A percentile compares a stretch with the other conserved stretches of the same genome.
Evolutionary conservation across 2,888 invertebrate species (phyloP).

Genomic region (Antheraea assamensis): DNA sequence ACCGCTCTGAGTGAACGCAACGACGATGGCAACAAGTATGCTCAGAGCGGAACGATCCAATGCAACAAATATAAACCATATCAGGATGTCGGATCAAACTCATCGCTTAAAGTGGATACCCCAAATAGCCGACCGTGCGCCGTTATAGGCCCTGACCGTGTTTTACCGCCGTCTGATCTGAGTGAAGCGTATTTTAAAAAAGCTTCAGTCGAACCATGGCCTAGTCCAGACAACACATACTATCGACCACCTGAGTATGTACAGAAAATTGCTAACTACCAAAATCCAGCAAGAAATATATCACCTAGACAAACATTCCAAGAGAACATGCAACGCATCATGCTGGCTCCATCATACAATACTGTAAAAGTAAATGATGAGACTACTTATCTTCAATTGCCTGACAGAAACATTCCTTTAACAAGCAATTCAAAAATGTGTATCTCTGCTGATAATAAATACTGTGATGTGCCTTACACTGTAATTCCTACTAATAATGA

Average conservation of each 20-base stretch:
- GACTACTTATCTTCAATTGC: constrained; percentile 43
- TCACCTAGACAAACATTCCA: constrained; percentile 81
- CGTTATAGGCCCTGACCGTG: constrained; percentile 76
- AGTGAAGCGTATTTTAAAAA: constrained; percentile 64
- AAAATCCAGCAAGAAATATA: constrained; percentile 71
- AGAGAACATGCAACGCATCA: constrained; percentile 78
- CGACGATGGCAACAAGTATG: constrained; percentile 71
- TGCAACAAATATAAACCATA: constrained; percentile 65
- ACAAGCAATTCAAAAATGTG: constrained; percentile 56
- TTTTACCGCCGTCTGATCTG: constrained; percentile 56
- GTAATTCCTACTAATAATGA: constrained; percentile 65
- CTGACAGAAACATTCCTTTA: constrained; percentile 47
- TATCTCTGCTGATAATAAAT: constrained; percentile 64
- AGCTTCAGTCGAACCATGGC: constrained; percentile 61
- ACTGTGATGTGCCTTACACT: constrained; percentile 79
- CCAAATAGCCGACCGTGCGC: constrained; percentile 72
- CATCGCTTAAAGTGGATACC: constrained; percentile 70
- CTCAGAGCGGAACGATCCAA: constrained; percentile 54
- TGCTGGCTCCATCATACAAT: constrained; percentile 70
- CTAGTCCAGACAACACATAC: constrained; percentile 54
- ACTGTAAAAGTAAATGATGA: constrained; percentile 63
- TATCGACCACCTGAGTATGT: constrained; percentile 68
- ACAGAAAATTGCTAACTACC: constrained; percentile 59
- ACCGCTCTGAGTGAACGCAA: constrained; percentile 62
- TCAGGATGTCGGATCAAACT: constrained; percentile 65